Conservation (phyloP, 2,113 vertebrate species). For the Ellobius talpinus region DNA sequence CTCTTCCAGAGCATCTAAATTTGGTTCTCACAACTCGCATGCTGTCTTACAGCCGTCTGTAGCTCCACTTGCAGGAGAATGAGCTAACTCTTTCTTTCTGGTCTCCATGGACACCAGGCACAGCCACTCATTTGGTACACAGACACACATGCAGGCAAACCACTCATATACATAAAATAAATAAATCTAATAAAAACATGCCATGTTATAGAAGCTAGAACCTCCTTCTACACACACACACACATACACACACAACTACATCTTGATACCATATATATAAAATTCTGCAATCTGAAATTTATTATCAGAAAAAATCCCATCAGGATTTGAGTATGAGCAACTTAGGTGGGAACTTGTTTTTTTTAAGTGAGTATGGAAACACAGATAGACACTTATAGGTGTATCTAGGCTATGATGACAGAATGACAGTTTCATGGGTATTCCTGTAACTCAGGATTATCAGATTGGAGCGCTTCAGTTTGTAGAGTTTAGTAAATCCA, state of each 20-base stretch:
- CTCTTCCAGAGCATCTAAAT: neutral
- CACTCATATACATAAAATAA: neutral
- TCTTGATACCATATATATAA: neutral
- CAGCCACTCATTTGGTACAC: neutral
- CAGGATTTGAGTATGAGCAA: neutral
- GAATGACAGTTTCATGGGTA: neutral
- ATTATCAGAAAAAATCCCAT: neutral
- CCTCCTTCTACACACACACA: neutral
- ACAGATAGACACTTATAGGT: accelerated
- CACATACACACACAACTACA: neutral
- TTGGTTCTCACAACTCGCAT: neutral
- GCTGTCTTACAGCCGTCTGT: neutral
- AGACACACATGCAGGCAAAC: neutral
- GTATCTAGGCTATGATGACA: neutral
- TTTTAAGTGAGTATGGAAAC: neutral
- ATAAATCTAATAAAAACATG: neutral
- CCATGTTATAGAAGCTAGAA: neutral
- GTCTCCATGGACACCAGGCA: neutral
- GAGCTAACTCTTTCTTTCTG: neutral
- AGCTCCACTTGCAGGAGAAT: neutral
- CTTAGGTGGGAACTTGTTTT: neutral
- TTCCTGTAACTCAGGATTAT: neutral
- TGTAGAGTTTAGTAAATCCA: neutral
- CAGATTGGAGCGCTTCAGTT: neutral
- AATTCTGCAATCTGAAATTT: neutral